Percentiles rank a stretch among this genome's conserved stretches.
These are phyloP conservation scores for Pseudorhiza aurosa DNA, from an alignment of 30 jellyfish, hydroid and myxozoan genomes.

Conservation along the genomic window DNA sequence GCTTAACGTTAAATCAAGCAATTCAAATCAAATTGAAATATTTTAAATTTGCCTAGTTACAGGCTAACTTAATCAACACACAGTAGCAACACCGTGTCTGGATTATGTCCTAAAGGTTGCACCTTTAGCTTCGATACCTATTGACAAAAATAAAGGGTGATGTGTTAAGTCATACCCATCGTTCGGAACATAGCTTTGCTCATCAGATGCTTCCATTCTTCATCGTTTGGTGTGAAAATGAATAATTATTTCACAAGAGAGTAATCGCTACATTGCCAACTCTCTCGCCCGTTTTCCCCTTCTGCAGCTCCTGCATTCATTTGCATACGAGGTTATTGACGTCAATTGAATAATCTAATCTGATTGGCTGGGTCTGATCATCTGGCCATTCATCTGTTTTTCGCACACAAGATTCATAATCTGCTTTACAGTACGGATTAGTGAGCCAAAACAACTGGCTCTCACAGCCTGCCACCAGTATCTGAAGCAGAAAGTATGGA, in stretches of 20 bases:
- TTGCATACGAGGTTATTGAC: constrained; percentile 59
- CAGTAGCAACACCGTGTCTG: too few relatives aligned
- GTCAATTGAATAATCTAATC: constrained; percentile 3
- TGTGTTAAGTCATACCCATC: constrained; percentile 2
- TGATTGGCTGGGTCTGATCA: constrained; percentile 66
- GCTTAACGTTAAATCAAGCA: too few relatives aligned
- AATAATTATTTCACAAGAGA: not conserved
- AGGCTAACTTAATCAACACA: too few relatives aligned
- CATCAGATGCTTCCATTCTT: constrained; percentile 23
- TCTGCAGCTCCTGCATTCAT: constrained; percentile 29
- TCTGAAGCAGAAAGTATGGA: too few relatives aligned
- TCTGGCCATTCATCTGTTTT: too few relatives aligned
- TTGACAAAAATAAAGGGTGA: not conserved
- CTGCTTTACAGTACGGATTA: too few relatives aligned
- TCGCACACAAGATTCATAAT: too few relatives aligned
- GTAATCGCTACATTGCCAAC: not conserved
- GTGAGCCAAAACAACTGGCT: too few relatives aligned
- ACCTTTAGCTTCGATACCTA: not conserved
- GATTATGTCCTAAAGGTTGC: too few relatives aligned
- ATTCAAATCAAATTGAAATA: too few relatives aligned
- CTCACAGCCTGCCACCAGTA: too few relatives aligned
- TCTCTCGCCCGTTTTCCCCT: constrained; percentile 7
- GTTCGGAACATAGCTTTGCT: not conserved
- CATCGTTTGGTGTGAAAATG: constrained; percentile 13
- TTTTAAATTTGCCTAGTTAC: too few relatives aligned